Base-by-base conservation (phyloP, 2,888 invertebrate species). In the Xiphydria camelus region DNA sequence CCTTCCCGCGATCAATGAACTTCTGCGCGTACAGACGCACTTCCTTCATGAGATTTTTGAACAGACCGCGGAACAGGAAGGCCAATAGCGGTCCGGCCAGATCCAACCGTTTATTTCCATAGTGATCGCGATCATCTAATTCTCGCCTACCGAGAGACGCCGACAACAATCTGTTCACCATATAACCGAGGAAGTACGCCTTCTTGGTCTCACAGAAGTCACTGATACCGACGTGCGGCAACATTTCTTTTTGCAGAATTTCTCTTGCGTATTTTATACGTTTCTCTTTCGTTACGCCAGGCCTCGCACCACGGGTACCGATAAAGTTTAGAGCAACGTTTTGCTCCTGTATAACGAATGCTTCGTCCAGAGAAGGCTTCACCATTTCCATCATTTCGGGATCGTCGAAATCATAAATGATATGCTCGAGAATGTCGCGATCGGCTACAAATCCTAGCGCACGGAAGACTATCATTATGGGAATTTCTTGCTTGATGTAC, bases 351-450 rank as follows among this genome's bases (percentile, higher is more conserved):
- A 99, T 95, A 0, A 98, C 98, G 77, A 99, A 99, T 31, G 99
- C 99, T 79, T 99, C 99, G 78, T 99, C 99, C 44, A 99, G 78
- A 0, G 98, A 98, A 0, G 99, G 99, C 75, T 99, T 99, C 0
- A 96, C 97, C 97, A 99, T 98, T 83, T 99, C 99, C 98, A 99
- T 99, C 97, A 99, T 98, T 81, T 99, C 99, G 4, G 96, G 98
- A 78, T 99, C 99, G 77, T 99, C 97, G 78, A 99, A 99, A 73
- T 99, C 99, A 75, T 99, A 99, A 66, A 99, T 99, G 51, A 99
- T 99, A 69, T 99, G 99, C 73, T 99, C 99, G 15, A 99, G 80
- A 66, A 99, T 99, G 78, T 99, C 99, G 68, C 99, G 84, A 78
- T 99, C 99, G 5, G 99, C 97, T 31, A 99, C 99, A 79, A 99